Base-by-base conservation (phyloP, 2,888 invertebrate species). In the Orchesellides sinensis region DNA sequence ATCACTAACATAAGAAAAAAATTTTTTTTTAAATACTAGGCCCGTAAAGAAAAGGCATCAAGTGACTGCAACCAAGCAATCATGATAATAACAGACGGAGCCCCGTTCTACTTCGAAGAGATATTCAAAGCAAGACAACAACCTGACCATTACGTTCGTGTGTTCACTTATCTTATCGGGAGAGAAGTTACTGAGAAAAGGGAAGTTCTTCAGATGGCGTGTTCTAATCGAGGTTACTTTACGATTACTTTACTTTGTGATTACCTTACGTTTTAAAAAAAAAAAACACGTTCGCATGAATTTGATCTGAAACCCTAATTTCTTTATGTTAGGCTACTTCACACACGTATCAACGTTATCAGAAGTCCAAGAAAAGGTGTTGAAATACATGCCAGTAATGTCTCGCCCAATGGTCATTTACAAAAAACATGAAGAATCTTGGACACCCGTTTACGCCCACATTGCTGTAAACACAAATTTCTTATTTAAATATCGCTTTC, bases 81-180 rank as follows among this genome's bases (percentile, higher is more conserved):
- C 89, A 98, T 99, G 98, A 91, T 99, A 88, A 94, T 99, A 88
- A 98, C 99, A n/a, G 99, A 99, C 90, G 99, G 99, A 25, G 97
- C 98, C 17, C 98, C 98, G 56, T 96, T 97, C 89, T 96, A 95
- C 89, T 98, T 95, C 91, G 95, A 96, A 90, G 96, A 97, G 89
- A 94, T 98, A 77, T 99, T 99, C 90, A 93, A 96, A 89, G 65
- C 77, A 8, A 68, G 84, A 10, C 87, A 88, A 73, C 92, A 88
- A 92, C 92, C 0, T 49, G 95, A 95, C 91, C 95, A 85, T 40
- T 70, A 97, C 89, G 97, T 98, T 65, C 93, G 99, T 87, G 95
- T 99, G 85, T 99, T 99, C 92, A 98, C 99, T 49, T 99, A 98
- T 92, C 92, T 99, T 89, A 98, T 99, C 91, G 99, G 98, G 86